phyloP scores from a whole-genome alignment of 2,797 vertebrate genomes.

The Ambastaia sidthimunki region DNA sequence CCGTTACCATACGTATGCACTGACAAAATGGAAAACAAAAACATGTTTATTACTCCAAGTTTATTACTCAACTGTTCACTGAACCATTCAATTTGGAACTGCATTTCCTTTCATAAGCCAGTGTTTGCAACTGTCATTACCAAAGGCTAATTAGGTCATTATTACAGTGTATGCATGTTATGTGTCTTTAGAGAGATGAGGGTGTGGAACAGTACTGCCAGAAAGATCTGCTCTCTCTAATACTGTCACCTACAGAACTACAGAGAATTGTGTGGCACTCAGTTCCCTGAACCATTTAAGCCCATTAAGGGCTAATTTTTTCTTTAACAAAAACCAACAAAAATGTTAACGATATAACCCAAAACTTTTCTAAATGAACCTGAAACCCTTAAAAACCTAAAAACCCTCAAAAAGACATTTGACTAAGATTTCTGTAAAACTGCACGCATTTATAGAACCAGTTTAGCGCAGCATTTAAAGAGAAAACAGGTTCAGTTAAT shows the following conservation, averaged over 20 bases:
- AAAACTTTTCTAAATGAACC: no score
- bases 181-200: background rate
- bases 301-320: no score
- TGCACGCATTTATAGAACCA: background rate
- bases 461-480: background rate
- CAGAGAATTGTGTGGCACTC: conserved; percentile 34
- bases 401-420: no score
- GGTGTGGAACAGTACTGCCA: conserved; percentile 36
- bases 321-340: no score
- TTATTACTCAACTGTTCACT: background rate
- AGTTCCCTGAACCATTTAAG: conserved; percentile 58
- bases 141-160: background rate
- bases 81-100: background rate
- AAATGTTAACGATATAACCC: no score
- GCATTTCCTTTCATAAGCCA: background rate
- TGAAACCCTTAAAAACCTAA: no score
- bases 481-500: conserved; percentile 26
- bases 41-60: background rate
- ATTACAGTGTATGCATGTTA: conserved; percentile 8
- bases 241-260: conserved; percentile 50
- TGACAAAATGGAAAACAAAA: background rate
- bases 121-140: conserved; percentile 15
- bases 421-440: conserved; percentile 30
- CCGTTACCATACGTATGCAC: background rate
- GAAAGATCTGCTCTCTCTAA: conserved; percentile 52